Evolutionary conservation across 1,140 invertebrate genomes (phyloP), one percentile per base, ranked within the genome.

Genomic region (Pectinophora gossypiella): DNA sequence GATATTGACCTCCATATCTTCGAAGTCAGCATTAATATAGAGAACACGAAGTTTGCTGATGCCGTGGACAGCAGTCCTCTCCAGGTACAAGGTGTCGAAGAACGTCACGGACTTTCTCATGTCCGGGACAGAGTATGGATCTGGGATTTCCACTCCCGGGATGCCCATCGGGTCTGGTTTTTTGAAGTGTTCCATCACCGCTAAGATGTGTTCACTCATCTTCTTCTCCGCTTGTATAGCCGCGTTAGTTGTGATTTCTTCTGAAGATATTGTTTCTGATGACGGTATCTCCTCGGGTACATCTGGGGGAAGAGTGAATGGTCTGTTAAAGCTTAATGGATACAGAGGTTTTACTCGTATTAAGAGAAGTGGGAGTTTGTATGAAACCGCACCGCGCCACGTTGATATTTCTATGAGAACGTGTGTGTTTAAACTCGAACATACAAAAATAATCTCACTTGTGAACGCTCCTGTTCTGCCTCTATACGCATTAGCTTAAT

Each of bases 141-240:
- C 93, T 4, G 92, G 92, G 51, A 95, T 90, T 5, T 92, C 91
- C 0, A 88, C 91, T 7, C 91, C 91, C 0, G 94, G 94, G 19
- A 95, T 67, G 0, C 94, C 94, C 1, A 93, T 73, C 0, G 93
- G 93, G 83, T 95, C 93, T 51, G 90, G 81, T 68, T 94, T 90
- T 78, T 95, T 93, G 71, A 92, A 95, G 68, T 95, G 94, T 48
- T 93, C 91, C 6, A 95, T 63, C n/a, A 94, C 88, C 13, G 81
- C 79, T 44, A 91, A 85, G 42, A 95, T 89, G 60, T 93, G 90
- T 52, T 92, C 90, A 21, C 91, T 90, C 0, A 93, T 70, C 40
- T 88, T 90, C 61, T 90, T 88, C 69, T 92, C 87, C 2, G 85
- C 89, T 36, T 82, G 56, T 10, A 4, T 19, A 16, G 47, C 13